A percentile compares a stretch with the other conserved stretches of the same genome.
phyloP scores from a whole-genome alignment of 2,113 vertebrate genomes.

The Myanophis thanlyinensis region DNA sequence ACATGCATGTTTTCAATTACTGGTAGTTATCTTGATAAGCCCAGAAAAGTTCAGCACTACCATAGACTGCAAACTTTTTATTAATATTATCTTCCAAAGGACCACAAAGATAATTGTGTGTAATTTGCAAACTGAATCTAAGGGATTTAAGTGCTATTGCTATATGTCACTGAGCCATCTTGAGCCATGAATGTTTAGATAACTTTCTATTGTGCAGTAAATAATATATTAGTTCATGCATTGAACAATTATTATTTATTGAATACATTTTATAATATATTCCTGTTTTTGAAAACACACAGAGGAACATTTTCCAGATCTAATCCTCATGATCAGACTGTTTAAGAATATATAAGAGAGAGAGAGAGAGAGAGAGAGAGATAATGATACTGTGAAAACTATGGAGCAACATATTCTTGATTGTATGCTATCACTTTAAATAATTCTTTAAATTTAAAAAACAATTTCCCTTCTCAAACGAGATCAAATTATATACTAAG shows the following conservation, averaged over 20 bases:
- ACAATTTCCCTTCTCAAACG: neutral
- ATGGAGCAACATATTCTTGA: neutral
- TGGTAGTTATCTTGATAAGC: neutral
- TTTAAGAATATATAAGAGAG: too few relatives aligned
- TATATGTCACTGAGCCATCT: too few relatives aligned
- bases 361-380: too few relatives aligned
- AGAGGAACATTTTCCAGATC: neutral
- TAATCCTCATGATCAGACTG: neutral
- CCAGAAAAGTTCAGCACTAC: neutral
- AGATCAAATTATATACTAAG: neutral
- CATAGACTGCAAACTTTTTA: neutral
- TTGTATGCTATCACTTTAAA: neutral
- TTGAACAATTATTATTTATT: neutral
- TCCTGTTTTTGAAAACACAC: neutral
- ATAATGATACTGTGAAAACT: neutral
- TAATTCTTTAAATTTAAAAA: neutral
- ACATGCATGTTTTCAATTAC: neutral
- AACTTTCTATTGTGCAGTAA: neutral
- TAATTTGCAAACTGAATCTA: neutral
- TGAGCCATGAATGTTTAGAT: neutral
- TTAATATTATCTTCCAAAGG: neutral
- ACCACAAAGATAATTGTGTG: neutral
- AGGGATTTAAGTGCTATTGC: neutral
- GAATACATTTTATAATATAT: neutral
- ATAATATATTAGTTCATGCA: neutral